phyloP scores from a whole-genome alignment of 1,140 invertebrate species.

The Euwallacea similis region DNA sequence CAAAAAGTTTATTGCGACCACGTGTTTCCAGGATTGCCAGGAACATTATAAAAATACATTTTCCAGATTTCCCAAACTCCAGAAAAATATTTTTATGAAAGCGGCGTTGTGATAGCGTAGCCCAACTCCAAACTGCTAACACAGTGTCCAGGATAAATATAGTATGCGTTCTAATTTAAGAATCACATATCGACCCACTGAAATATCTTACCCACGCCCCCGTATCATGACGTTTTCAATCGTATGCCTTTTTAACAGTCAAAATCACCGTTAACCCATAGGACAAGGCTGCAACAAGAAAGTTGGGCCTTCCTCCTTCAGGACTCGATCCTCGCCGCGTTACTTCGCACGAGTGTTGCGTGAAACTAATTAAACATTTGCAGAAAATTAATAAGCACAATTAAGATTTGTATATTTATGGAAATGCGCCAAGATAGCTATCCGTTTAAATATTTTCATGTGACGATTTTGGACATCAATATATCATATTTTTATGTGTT shows the following conservation, averaged over 20 bases:
- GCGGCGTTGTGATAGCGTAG: constrained; percentile 33
- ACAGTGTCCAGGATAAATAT: constrained; percentile 46
- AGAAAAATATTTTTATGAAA: constrained; percentile 46
- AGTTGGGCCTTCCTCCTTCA: too few species aligned
- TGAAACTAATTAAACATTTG: too few species aligned
- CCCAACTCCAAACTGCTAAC: constrained; percentile 44
- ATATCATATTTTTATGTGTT: too few species aligned
- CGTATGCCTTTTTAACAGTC: background rate
- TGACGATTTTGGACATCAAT: background rate
- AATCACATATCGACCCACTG: constrained; percentile 45
- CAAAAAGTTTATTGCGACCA: too few species aligned
- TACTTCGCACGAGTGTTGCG: too few species aligned
- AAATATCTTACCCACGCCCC: constrained; percentile 47
- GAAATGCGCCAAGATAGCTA: background rate
- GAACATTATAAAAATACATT: constrained; percentile 21
- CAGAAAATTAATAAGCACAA: background rate
- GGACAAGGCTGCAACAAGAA: too few species aligned
- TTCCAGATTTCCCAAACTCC: constrained; percentile 31
- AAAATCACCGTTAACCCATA: background rate
- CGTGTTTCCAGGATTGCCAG: background rate
- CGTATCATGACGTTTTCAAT: constrained; percentile 38
- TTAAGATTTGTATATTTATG: background rate
- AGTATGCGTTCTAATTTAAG: constrained; percentile 47
- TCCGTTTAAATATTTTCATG: background rate
- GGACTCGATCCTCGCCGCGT: too few species aligned